Percentiles rank a stretch among this genome's conserved stretches.
Evolutionary conservation across 2,113 vertebrate species (phyloP).

Genomic region (Antechinus stuartii): DNA sequence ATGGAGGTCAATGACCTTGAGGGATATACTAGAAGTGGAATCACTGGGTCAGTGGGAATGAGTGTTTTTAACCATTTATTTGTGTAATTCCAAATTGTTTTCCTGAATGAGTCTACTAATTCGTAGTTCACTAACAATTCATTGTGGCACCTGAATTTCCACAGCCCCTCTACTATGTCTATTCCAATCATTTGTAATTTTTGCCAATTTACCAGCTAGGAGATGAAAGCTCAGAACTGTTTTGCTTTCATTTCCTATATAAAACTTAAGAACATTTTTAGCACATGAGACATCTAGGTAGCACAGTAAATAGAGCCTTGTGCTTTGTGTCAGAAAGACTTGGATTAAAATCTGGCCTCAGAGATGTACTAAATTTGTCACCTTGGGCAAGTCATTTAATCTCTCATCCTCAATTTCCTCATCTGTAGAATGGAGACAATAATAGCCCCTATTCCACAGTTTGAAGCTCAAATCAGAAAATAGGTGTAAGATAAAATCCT

Average conservation of each 20-base stretch:
- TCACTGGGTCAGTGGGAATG: background rate
- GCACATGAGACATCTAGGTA: background rate
- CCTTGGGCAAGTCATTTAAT: background rate
- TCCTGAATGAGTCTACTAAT: background rate
- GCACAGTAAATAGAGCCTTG: background rate
- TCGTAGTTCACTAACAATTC: background rate
- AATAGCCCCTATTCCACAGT: background rate
- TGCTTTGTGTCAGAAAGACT: background rate
- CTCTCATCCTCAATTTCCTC: background rate
- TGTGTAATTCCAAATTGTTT: background rate
- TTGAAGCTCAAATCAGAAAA: background rate
- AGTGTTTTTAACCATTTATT: background rate
- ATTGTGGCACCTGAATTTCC: background rate
- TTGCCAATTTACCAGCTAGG: background rate
- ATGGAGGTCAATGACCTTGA: background rate
- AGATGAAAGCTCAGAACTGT: background rate
- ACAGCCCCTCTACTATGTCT: background rate
- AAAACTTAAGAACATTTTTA: background rate
- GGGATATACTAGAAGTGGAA: background rate
- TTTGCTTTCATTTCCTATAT: background rate
- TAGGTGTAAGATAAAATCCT: background rate
- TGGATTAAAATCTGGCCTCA: background rate
- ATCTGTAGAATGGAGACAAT: background rate
- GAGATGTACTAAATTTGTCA: background rate
- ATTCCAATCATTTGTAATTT: background rate